Conservation (phyloP, 2,797 vertebrate species). For the Malacoctenus gilli region DNA sequence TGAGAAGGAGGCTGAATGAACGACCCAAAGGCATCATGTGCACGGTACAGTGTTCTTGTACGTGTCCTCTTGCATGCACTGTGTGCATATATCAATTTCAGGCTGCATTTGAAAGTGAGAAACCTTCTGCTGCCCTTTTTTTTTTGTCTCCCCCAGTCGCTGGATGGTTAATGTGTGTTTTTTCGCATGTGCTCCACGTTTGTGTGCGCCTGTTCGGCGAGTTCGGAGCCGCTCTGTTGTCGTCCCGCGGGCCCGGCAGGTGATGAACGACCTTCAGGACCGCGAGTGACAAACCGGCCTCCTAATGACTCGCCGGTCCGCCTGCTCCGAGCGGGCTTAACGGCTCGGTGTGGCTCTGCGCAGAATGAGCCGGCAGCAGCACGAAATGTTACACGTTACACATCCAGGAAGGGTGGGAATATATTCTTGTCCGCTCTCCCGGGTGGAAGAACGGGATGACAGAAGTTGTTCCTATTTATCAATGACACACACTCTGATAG, state of each 20-base stretch:
- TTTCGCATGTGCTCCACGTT: conserved; percentile 12
- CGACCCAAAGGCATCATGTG: no score
- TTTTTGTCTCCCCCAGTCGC: no score
- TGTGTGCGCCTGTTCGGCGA: conserved; percentile 26
- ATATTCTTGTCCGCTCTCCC: conserved; percentile 33
- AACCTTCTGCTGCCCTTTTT: no score
- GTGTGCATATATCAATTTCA: conserved; percentile 14
- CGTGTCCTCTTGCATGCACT: conserved; percentile 10
- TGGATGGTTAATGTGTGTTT: conserved; percentile 10
- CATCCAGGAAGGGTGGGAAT: conserved; percentile 29
- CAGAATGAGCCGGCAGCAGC: conserved; percentile 18
- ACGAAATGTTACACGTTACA: conserved; percentile 22
- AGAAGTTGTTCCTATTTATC: conserved; percentile 55
- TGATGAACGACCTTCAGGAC: conserved; percentile 66
- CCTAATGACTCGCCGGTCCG: conserved; percentile 64
- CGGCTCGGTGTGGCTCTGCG: conserved; percentile 45
- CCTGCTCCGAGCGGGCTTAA: conserved; percentile 26
- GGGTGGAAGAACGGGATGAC: conserved; percentile 46
- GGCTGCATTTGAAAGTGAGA: conserved; percentile 18
- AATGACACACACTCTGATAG: conserved; percentile 47
- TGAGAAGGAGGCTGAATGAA: not conserved
- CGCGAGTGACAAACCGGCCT: conserved; percentile 59
- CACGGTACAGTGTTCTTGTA: no score
- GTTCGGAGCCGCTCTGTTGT: conserved; percentile 40
- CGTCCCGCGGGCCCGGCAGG: conserved; percentile 47